phyloP scores from a whole-genome alignment of 2,888 invertebrate species.

The Cantharis lateralis region DNA sequence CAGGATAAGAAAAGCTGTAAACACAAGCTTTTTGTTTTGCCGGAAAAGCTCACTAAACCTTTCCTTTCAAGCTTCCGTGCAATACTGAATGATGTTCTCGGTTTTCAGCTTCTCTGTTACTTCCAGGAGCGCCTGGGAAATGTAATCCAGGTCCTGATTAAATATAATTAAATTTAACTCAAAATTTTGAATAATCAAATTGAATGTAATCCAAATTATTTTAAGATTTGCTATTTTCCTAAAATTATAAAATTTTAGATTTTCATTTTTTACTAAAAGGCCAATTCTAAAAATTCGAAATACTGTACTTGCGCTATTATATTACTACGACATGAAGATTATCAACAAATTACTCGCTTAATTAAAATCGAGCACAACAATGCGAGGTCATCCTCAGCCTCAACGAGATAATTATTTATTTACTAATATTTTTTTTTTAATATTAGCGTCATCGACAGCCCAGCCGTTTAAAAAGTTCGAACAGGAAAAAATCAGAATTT shows the following conservation, averaged over 20 bases:
- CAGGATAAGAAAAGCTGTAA: constrained; percentile 20
- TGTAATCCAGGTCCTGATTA: constrained; percentile 35
- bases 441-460: background rate
- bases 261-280: background rate
- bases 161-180: constrained; percentile 18
- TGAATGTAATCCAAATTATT: background rate
- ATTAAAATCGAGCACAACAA: background rate
- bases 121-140: constrained; percentile 50
- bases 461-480: background rate
- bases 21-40: constrained; percentile 20
- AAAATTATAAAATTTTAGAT: background rate
- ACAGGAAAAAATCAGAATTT: too few relatives aligned
- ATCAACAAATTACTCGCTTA: background rate
- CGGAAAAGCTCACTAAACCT: constrained; percentile 30
- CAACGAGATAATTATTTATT: background rate
- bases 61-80: constrained; percentile 40
- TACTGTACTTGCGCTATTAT: background rate
- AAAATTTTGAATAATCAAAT: background rate
- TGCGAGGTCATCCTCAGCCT: background rate
- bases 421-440: background rate
- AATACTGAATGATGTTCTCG: constrained; percentile 42
- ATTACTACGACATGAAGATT: background rate
- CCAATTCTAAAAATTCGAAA: background rate
- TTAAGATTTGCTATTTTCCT: background rate
- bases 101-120: constrained; percentile 48